Evolutionary conservation across 2,888 invertebrate species (phyloP), one percentile per base, ranked within the genome.

Genomic region (Acleris laterana): DNA sequence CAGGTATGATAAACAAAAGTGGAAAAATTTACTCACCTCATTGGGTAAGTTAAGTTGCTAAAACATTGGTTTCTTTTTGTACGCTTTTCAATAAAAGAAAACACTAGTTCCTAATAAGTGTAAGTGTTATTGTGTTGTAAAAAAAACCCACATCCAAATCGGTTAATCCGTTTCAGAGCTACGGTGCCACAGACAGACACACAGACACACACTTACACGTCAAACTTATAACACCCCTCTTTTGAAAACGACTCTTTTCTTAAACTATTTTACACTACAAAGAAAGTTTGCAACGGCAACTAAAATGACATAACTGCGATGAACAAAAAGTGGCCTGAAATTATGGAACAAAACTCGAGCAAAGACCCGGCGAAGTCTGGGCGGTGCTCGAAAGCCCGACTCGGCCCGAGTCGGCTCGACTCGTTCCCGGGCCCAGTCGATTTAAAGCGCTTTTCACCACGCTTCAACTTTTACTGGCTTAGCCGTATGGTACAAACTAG

Each of bases 401-500:
- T 64, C 59, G 59, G 32, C 32, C 13, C 13, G 60, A 48, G 38
- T 64, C 60, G 60, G 53, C 20, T 60, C 49, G 59, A 49, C 42
- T 55, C 20, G 55, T 19, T 42, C 22, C 38, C 63, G 44, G 50
- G 65, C 42, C 32, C 56, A 46, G 32, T 51, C 65, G 56, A 66
- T 66, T 61, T 66, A 66, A 56, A 66, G 65, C 65, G 61, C 61
- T 66, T 61, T 66, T 66, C 65, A 32, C 48, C 62, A 62, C 55
- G 60, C 22, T 25, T 49, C 28, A 38, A 55, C 53, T 65, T 60
- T 56, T n/a, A 11, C 50, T 19, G 65, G 61, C 60, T 50, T 44
- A 50, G 55, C 44, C 53, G 53, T 16, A 16, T 25, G 51, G 65
- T 48, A 17, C 50, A 56, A 66, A 49, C 2, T 2, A 9, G 38